phyloP scores from a whole-genome alignment of 1,140 invertebrate species.

The Tetraneura akinire region DNA sequence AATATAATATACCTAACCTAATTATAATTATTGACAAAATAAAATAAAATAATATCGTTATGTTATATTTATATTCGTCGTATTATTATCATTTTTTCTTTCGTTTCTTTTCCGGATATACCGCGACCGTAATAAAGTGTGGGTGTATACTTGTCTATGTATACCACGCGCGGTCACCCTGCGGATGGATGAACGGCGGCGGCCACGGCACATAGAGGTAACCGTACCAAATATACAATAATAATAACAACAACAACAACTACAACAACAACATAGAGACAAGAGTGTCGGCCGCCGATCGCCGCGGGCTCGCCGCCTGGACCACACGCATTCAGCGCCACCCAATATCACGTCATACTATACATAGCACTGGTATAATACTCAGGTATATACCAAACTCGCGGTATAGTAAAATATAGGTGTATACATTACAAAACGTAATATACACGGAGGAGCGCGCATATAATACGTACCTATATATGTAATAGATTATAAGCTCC shows the following conservation, averaged over 20 bases:
- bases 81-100: background rate
- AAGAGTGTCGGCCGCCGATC: constrained; percentile 40
- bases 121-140: constrained; percentile 23
- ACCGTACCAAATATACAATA: background rate
- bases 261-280: constrained; percentile 2
- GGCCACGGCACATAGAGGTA: background rate
- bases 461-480: background rate
- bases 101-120: no score
- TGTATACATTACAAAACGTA: no score
- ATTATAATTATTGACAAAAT: no score
- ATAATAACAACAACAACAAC: no score
- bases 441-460: no score
- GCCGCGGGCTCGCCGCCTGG: constrained; percentile 5
- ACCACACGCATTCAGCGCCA: constrained; percentile 50
- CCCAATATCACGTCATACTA: constrained; percentile 33
- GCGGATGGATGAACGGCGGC: constrained; percentile 6
- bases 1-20: no score
- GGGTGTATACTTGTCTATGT: constrained; percentile 35
- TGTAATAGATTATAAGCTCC: background rate
- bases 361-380: no score
- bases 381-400: no score
- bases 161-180: background rate
- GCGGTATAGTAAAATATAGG: background rate
- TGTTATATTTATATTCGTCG: no score
- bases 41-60: no score